phyloP scores from a whole-genome alignment of 1,140 invertebrate genomes.

The Mylabris phalerata region DNA sequence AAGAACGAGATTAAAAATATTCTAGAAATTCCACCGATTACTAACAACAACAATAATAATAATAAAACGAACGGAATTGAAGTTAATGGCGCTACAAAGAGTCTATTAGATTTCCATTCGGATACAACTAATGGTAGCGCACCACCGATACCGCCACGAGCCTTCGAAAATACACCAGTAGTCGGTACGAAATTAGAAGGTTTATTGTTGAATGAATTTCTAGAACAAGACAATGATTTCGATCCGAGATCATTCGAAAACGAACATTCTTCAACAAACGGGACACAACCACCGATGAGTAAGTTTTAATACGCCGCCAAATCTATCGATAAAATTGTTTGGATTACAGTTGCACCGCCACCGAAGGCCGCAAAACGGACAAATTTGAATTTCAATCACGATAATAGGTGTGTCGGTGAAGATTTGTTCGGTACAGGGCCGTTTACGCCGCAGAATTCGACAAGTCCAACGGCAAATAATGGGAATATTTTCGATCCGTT shows the following conservation, averaged over 20 bases:
- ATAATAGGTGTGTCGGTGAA: constrained; percentile 37
- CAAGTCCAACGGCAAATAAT: constrained; percentile 31
- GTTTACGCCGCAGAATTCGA: constrained; percentile 42
- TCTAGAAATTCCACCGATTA: constrained; percentile 26
- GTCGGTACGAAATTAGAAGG: constrained; percentile 77
- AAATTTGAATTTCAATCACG: constrained; percentile 41
- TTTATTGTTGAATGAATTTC: constrained; percentile 70
- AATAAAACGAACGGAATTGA: constrained; percentile 3
- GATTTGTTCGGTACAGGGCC: constrained; percentile 64
- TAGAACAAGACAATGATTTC: constrained; percentile 52
- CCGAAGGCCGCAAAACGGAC: constrained; percentile 63
- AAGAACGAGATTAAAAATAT: constrained; percentile 38
- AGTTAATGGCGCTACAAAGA: constrained; percentile 41
- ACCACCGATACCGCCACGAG: constrained; percentile 60
- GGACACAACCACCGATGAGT: constrained; percentile 52
- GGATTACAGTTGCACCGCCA: constrained; percentile 66
- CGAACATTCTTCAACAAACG: constrained; percentile 35
- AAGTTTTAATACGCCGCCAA: constrained; percentile 35
- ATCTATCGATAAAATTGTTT: constrained; percentile 1
- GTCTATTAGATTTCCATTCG: constrained; percentile 28
- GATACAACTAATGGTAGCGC: constrained; percentile 43
- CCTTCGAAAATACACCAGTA: constrained; percentile 55
- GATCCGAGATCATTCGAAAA: constrained; percentile 41
- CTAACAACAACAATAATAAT: constrained; percentile 11
- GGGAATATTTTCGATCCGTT: constrained; percentile 54